phyloP scores from a whole-genome alignment of 2,797 vertebrate genomes.

The Parotocinclus haroldoi region DNA sequence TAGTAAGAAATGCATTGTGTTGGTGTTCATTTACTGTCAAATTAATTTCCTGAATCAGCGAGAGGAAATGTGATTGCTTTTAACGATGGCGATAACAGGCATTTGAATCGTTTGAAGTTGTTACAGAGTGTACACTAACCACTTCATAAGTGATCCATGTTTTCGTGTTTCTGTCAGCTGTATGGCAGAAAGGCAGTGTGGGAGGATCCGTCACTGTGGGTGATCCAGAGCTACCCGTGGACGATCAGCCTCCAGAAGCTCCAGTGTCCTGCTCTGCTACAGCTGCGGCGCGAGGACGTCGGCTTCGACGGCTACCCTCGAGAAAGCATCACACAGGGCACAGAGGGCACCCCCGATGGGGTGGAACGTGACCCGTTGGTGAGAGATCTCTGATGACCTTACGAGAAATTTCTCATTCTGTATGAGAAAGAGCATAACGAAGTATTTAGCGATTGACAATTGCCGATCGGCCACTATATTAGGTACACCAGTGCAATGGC shows the following conservation, averaged over 20 bases:
- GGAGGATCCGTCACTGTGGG: conserved; percentile 86
- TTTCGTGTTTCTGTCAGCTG: conserved; percentile 60
- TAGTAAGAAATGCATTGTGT: too few species aligned
- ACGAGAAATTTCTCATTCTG: too few species aligned
- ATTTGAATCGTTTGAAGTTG: too few species aligned
- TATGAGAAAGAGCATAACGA: too few species aligned
- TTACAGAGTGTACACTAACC: too few species aligned
- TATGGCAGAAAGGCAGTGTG: conserved; percentile 79
- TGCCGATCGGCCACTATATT: too few species aligned
- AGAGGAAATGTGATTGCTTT: too few species aligned
- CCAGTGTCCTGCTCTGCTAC: conserved; percentile 79
- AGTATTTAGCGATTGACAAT: too few species aligned
- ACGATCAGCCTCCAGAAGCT: conserved; percentile 72
- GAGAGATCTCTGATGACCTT: conserved; percentile 44
- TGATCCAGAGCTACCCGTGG: conserved; percentile 85
- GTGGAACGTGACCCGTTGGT: conserved; percentile 81
- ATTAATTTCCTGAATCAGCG: too few species aligned
- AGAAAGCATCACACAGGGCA: conserved; percentile 68
- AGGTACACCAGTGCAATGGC: too few species aligned
- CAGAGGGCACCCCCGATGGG: conserved; percentile 66
- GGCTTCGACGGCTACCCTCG: conserved; percentile 79
- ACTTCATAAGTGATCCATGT: not conserved
- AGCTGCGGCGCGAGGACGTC: conserved; percentile 80
- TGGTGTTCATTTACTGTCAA: too few species aligned
- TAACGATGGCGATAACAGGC: too few species aligned